phyloP scores from a whole-genome alignment of 2,888 invertebrate species.

The Taphrorychus bicolor region DNA sequence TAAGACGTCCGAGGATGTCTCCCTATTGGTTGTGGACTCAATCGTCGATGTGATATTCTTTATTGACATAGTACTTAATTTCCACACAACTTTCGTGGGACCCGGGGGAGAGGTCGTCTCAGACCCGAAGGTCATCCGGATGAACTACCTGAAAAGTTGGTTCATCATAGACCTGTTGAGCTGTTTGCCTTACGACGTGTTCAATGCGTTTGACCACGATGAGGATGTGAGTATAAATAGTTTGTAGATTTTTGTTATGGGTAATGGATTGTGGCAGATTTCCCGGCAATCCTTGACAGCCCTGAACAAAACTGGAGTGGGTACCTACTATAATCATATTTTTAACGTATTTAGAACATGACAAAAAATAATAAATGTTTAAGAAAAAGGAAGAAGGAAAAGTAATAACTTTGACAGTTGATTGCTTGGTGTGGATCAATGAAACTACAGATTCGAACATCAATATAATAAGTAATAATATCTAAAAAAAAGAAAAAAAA shows the following conservation, averaged over 20 bases:
- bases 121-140: conserved; percentile 96
- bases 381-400: no score
- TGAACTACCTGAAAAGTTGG: conserved; percentile 99
- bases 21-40: conserved; percentile 92
- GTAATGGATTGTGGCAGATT: background rate
- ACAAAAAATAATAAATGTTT: no score
- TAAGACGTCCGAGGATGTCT: conserved; percentile 97
- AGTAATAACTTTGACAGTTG: no score
- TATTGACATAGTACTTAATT: conserved; percentile 99
- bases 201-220: conserved; percentile 99
- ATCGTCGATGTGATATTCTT: conserved; percentile 99
- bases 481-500: no score
- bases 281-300: background rate
- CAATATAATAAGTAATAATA: no score
- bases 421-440: no score
- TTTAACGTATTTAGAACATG: no score
- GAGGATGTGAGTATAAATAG: conserved; percentile 86
- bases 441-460: no score
- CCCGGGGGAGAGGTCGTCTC: conserved; percentile 96
- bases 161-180: conserved; percentile 98
- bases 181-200: conserved; percentile 99
- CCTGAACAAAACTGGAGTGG: no score
- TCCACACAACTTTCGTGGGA: conserved; percentile 99
- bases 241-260: background rate
- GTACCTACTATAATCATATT: no score